A percentile compares a stretch with the other conserved stretches of the same genome.
phyloP scores from a whole-genome alignment of 1,140 invertebrate genomes.

The Hormaphis cornu region DNA sequence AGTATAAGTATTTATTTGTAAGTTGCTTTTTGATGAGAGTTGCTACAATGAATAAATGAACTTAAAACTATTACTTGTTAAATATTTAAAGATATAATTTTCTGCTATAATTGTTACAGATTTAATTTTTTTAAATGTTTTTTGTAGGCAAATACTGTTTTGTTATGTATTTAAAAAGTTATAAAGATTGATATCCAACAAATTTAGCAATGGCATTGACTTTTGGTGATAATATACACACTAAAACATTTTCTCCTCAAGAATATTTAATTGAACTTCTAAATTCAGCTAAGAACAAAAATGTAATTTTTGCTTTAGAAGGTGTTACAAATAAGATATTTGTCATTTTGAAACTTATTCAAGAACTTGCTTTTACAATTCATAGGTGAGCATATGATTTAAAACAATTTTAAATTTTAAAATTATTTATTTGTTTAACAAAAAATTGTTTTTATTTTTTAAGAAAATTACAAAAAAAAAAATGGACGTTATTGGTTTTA shows the following conservation, averaged over 20 bases:
- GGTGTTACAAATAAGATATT: constrained; percentile 77
- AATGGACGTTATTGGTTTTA: constrained; percentile 26
- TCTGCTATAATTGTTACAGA: no score
- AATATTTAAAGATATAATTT: no score
- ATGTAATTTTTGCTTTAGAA: constrained; percentile 76
- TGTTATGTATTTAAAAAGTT: not conserved
- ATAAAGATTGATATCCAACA: not conserved
- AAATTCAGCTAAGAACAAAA: constrained; percentile 62
- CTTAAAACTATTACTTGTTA: no score
- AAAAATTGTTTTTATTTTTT: not conserved
- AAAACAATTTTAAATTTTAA: not conserved
- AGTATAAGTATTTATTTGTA: no score
- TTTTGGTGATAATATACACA: constrained; percentile 51
- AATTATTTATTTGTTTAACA: not conserved
- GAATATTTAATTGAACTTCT: constrained; percentile 73
- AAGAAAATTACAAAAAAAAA: constrained; percentile 9
- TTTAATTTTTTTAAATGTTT: no score
- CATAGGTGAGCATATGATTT: constrained; percentile 43
- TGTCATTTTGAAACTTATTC: constrained; percentile 77
- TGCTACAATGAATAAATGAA: no score
- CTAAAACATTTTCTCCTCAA: constrained; percentile 60
- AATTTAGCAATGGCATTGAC: constrained; percentile 24
- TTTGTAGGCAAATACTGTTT: no score
- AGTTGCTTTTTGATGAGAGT: no score
- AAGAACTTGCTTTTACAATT: constrained; percentile 55